These are phyloP conservation scores for Lydus trimaculatus DNA, from an alignment of 2,888 invertebrate genomes.

Conservation along the genomic window DNA sequence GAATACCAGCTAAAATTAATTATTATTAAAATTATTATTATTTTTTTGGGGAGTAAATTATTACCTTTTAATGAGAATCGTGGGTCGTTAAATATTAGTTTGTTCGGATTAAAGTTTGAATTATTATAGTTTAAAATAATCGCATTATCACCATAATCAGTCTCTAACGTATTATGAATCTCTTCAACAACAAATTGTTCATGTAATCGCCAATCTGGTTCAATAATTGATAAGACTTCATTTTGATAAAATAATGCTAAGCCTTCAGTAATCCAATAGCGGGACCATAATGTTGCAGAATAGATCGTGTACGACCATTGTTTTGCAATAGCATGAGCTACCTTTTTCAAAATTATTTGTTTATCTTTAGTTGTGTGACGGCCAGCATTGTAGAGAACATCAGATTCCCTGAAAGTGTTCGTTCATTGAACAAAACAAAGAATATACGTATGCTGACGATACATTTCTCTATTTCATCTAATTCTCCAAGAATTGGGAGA, in stretches of 20 bases:
- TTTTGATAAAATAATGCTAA: conserved; percentile 66
- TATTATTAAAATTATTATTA: too few relatives aligned
- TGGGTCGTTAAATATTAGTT: background rate
- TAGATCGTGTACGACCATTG: conserved; percentile 64
- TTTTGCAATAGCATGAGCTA: conserved; percentile 66
- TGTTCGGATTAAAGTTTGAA: background rate
- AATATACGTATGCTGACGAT: too few relatives aligned
- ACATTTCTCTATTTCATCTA: too few relatives aligned
- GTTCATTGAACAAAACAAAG: background rate
- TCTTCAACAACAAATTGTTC: conserved; percentile 60
- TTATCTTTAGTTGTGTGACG: conserved; percentile 31
- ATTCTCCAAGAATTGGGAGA: too few relatives aligned
- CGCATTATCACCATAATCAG: conserved; percentile 59
- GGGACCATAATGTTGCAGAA: conserved; percentile 58
- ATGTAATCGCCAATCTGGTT: conserved; percentile 58
- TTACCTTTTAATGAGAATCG: background rate
- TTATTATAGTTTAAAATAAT: background rate
- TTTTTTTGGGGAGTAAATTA: too few relatives aligned
- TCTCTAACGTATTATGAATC: conserved; percentile 52
- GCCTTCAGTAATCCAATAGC: conserved; percentile 62
- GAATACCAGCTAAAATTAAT: background rate
- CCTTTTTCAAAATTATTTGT: conserved; percentile 47
- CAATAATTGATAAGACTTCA: conserved; percentile 31
- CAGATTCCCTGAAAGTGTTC: conserved; percentile 20
- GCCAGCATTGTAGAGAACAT: conserved; percentile 5